These are phyloP conservation scores for Aleiodes alternator DNA, from an alignment of 2,888 invertebrate species.

Conservation along the genomic window DNA sequence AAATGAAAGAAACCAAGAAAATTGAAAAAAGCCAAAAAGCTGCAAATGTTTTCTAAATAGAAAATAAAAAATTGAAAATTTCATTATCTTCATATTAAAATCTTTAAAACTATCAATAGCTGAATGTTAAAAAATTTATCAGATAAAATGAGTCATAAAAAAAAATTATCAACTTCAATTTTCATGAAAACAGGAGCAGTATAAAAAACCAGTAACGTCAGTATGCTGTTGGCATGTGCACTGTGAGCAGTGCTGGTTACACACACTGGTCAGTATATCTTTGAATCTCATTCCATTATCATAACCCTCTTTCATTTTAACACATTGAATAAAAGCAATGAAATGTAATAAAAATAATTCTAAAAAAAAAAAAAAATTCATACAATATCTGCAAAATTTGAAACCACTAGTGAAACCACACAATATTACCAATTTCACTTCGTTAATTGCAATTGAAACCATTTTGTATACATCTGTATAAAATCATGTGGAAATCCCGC, in stretches of 20 bases:
- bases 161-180: conserved; percentile 2
- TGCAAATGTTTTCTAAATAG: too few relatives aligned
- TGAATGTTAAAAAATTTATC: neutral
- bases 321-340: neutral
- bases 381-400: neutral
- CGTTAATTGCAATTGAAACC: conserved; percentile 37
- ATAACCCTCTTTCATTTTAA: conserved; percentile 1
- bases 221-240: conserved; percentile 98
- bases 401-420: conserved; percentile 19
- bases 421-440: conserved; percentile 25
- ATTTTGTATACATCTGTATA: conserved; percentile 28
- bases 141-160: conserved; percentile 8
- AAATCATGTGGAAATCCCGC: conserved; percentile 31
- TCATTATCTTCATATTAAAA: neutral
- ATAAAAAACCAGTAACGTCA: conserved; percentile 91
- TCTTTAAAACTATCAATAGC: neutral
- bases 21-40: too few relatives aligned
- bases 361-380: neutral
- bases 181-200: conserved; percentile 80
- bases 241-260: conserved; percentile 90
- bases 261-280: conserved; percentile 78
- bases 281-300: conserved; percentile 18
- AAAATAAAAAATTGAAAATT: too few relatives aligned
- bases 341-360: conserved; percentile 15
- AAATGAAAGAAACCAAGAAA: too few relatives aligned